phyloP scores from a whole-genome alignment of 92 coral and sea anemone genomes.

The Phymanthus crucifer region DNA sequence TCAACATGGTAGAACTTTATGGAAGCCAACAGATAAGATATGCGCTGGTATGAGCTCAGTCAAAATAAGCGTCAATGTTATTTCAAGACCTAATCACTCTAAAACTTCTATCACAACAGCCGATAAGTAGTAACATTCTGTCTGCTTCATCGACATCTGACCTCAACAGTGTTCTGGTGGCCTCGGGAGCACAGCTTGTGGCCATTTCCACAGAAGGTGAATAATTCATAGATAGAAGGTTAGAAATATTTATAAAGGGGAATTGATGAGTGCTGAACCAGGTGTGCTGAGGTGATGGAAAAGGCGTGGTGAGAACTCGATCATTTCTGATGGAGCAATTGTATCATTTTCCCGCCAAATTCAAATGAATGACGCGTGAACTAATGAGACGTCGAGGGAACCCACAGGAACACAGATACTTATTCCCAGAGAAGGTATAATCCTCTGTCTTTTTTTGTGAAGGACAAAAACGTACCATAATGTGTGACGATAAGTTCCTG shows the following conservation, averaged over 20 bases:
- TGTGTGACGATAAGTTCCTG: conserved; percentile 27
- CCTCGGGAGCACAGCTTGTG: conserved; percentile 11
- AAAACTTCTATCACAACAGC: background rate
- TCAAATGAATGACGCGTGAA: no score
- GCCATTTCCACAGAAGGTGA: conserved; percentile 29
- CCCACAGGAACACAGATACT: no score
- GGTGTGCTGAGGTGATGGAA: no score
- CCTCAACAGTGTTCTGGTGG: conserved; percentile 12
- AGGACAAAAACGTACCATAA: conserved; percentile 4
- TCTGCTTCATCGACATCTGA: conserved; percentile 25
- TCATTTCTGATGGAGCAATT: no score
- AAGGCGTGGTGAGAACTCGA: no score
- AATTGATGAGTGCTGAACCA: background rate
- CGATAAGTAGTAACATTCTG: conserved; percentile 21
- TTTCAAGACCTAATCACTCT: background rate
- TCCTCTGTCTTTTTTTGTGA: background rate
- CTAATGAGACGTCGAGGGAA: no score
- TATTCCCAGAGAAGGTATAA: background rate
- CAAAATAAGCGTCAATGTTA: background rate
- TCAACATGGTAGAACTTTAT: background rate
- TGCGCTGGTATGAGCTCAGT: background rate
- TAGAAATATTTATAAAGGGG: no score
- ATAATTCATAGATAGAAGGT: background rate
- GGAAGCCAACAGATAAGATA: conserved; percentile 1
- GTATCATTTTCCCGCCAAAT: no score